Percentiles rank a stretch among this genome's conserved stretches.
Evolutionary conservation across 1,140 invertebrate genomes (phyloP).

Genomic region (Leucophenga varia): DNA sequence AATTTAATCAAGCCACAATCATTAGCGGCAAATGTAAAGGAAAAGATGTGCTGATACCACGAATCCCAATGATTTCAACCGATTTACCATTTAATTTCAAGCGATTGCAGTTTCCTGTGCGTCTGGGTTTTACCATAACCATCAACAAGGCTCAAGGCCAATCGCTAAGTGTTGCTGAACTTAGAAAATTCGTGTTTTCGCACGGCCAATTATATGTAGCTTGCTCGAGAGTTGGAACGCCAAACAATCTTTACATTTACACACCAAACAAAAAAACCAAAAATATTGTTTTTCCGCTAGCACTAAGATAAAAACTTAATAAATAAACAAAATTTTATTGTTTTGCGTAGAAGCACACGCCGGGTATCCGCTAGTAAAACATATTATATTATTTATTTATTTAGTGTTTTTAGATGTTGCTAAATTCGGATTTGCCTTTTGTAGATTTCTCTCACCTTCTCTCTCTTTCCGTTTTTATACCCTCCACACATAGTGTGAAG

Average conservation of each 20-base stretch:
- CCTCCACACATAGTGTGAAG: too few species aligned
- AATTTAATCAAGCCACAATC: slow-evolving; percentile 58
- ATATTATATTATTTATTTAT: too few species aligned
- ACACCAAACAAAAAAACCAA: slow-evolving; percentile 39
- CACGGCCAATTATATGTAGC: slow-evolving; percentile 58
- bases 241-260: slow-evolving; percentile 45
- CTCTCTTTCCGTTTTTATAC: too few species aligned
- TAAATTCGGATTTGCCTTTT: too few species aligned
- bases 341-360: too few species aligned
- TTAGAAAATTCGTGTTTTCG: slow-evolving; percentile 52
- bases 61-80: slow-evolving; percentile 44
- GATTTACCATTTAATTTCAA: slow-evolving; percentile 41
- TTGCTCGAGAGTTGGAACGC: slow-evolving; percentile 24
- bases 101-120: slow-evolving; percentile 56
- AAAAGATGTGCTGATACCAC: slow-evolving; percentile 56
- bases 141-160: slow-evolving; percentile 63
- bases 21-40: slow-evolving; percentile 55
- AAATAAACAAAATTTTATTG: too few species aligned
- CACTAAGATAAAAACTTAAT: slow-evolving; percentile 6
- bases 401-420: too few species aligned
- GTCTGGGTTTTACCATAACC: slow-evolving; percentile 59
- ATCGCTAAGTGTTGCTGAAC: slow-evolving; percentile 49
- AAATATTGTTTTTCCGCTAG: slow-evolving; percentile 38
- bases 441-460: too few species aligned
- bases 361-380: too few species aligned